Percentiles rank a stretch among this genome's conserved stretches.
phyloP scores from a whole-genome alignment of 2,113 vertebrate genomes.

The Copsychus sechellarum region DNA sequence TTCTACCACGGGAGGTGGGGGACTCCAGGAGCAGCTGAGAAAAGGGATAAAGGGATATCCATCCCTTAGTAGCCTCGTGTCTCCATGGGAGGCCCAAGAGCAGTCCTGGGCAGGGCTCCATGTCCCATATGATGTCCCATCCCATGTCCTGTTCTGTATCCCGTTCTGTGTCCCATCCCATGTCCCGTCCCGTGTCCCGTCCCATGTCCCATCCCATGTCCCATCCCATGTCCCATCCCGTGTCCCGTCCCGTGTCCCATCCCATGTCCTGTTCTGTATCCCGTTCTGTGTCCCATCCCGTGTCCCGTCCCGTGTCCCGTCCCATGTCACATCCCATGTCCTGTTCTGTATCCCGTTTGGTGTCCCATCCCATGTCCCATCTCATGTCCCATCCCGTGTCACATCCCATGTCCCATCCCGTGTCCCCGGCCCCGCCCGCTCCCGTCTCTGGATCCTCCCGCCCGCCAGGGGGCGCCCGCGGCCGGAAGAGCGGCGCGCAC shows the following conservation, averaged over 20 bases:
- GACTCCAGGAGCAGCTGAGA: neutral
- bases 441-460: neutral
- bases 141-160: fast-evolving
- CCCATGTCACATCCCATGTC: no score
- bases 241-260: neutral
- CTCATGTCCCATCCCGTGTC: neutral
- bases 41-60: no score
- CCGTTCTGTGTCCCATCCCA: fast-evolving
- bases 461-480: fast-evolving
- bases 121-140: neutral
- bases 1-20: fast-evolving
- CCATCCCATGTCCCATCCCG: fast-evolving
- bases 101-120: neutral
- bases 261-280: fast-evolving
- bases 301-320: neutral
- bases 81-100: fast-evolving
- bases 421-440: no score
- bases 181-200: neutral
- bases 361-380: no score
- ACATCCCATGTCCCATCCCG: neutral
- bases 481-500: fast-evolving
- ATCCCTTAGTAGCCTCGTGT: fast-evolving
- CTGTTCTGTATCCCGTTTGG: fast-evolving
- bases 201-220: no score
- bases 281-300: fast-evolving